Evolutionary conservation across 2,888 invertebrate species (phyloP), one percentile per base, ranked within the genome.

Genomic region (Loripinus fragilis): DNA sequence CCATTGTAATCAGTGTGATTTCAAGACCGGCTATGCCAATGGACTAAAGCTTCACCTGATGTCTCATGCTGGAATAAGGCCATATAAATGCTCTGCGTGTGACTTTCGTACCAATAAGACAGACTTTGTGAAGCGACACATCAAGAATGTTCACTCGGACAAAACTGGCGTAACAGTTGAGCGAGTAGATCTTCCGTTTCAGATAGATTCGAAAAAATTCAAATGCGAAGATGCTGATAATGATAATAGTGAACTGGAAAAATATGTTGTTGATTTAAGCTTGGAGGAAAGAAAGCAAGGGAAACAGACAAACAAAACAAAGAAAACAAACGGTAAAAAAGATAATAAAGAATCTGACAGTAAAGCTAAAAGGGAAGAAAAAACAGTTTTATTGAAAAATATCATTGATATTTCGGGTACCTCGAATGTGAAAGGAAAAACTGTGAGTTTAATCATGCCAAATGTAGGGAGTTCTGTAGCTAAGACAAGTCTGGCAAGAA

Each of bases 1-100:
- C 30, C 79, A 79, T 7, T 84, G 84, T 70, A 81, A 84, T 38
- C 80, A 84, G 67, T 84, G 84, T 69, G 76, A 79, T 0, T 84
- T 79, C 70, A 72, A 71, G 23, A 78, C 84, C 2, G 79, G 80
- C 12, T 81, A 84, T 35, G 68, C 81, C n/a, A 79, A 80, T 48
- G 65, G 65, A 8, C 66, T 84, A 10, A 79, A 78, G 65, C 74
- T 73, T 28, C 84, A 84, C 33, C 45, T 84, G 12, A 84, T 84
- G 84, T 41, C 70, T 0, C 84, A 84, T 30, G 81, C 71, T 20
- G 84, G 84, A 3, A 81, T 84, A 42, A 38, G 69, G 38, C 81
- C 81, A 0, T 84, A 68, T 52, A 81, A 81, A 33, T 84, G 84
- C 71, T 80, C 71, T 25, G 64, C 68, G 2, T 84, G 84, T 50